Evolutionary conservation across 53 echinoderm and acorn worm species (phyloP), one percentile per base, ranked within the genome.

Genomic region (Luidia sarsii): DNA sequence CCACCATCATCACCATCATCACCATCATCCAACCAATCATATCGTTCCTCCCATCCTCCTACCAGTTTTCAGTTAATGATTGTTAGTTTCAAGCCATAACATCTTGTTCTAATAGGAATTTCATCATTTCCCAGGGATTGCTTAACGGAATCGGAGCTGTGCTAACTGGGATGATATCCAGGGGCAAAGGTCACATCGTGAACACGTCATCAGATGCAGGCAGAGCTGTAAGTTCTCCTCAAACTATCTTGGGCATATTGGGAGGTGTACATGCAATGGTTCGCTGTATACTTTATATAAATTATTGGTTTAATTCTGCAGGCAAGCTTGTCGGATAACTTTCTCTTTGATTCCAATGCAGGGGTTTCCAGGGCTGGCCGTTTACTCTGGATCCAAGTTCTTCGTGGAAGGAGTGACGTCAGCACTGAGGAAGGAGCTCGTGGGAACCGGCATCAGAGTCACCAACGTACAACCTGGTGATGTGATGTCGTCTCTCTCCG

Each of bases 141-240:
- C 39, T 94, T 25, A 94, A 94, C 69, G 89, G 90, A 18, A 90
- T 94, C 53, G 94, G 94, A 55, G 94, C 94, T 21, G 94, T 94
- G 9, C 46, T 94, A 27, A 43, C 70, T 11, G 85, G 94, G 21
- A 94, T 94, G 94, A 81, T 94, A 8, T 72, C 67, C 27, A 84
- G 94, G 62, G 73, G 84, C 50, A 94, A 84, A 51, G 94, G 94
- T 34, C 94, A 94, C 35, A 94, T 94, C 19, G 85, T 94, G 11
- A 94, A 94, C 39, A 77, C 84, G 22, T 90, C 94, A 60, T 94
- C 94, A 34, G 65, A 94, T 81, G 74, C 94, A 16, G 94, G 94
- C 19, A 72, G 85, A 87, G 70, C 32, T 62, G 94, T 94, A 87
- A 90, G 94, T 86, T 46, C 3, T 39, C 7, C n/a, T n/a, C n/a